Evolutionary conservation across 2,888 invertebrate genomes (phyloP).

Genomic region (Allacma fusca): DNA sequence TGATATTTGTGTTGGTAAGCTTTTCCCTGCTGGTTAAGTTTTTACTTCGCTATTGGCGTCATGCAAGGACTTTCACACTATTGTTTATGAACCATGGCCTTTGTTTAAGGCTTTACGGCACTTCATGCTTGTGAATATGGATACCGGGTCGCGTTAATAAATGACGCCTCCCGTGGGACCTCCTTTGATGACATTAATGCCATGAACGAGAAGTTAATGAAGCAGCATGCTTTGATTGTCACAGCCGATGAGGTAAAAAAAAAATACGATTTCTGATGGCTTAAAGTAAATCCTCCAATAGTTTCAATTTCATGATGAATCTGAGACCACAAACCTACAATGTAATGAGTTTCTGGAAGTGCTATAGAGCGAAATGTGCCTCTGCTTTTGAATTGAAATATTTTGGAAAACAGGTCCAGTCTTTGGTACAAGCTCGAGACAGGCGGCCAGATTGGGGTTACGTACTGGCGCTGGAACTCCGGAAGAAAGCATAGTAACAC

Average conservation of each 20-base stretch:
- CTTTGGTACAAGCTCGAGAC: slow-evolving; percentile 88
- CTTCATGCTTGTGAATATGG: slow-evolving; percentile 89
- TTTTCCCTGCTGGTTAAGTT: neutral
- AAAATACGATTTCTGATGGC: neutral
- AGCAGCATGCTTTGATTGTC: slow-evolving; percentile 81
- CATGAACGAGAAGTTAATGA: slow-evolving; percentile 78
- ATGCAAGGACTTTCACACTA: too few relatives aligned
- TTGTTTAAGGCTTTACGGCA: slow-evolving; percentile 69
- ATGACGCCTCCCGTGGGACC: slow-evolving; percentile 91
- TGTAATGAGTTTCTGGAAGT: too few relatives aligned
- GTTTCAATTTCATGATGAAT: neutral
- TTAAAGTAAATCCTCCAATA: neutral
- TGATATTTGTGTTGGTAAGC: slow-evolving; percentile 89
- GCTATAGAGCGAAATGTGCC: too few relatives aligned
- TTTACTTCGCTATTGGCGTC: too few relatives aligned
- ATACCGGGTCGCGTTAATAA: slow-evolving; percentile 86
- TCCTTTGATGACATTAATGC: slow-evolving; percentile 83
- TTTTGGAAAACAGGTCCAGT: slow-evolving; percentile 71
- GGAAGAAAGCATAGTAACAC: neutral
- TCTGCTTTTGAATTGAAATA: neutral
- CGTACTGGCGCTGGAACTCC: slow-evolving; percentile 73
- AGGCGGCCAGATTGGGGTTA: slow-evolving; percentile 88
- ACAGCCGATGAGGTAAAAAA: slow-evolving; percentile 74
- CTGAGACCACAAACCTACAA: too few relatives aligned
- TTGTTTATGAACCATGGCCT: neutral